Percentiles rank a stretch among this genome's conserved stretches.
These are phyloP conservation scores for Larimichthys polyactis DNA, from an alignment of 2,113 vertebrate genomes.

Conservation along the genomic window DNA sequence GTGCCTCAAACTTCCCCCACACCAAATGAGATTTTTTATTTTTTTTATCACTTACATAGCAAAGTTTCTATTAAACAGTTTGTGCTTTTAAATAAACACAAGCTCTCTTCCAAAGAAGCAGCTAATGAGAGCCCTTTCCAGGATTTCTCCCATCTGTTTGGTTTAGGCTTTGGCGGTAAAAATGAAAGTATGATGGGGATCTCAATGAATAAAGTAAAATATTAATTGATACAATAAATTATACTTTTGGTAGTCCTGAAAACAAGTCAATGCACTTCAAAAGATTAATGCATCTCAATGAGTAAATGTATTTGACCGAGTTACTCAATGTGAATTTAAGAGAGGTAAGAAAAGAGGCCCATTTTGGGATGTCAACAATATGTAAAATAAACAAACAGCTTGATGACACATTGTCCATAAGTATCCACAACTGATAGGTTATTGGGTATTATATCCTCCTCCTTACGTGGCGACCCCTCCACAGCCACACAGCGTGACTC, in stretches of 20 bases:
- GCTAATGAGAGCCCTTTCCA: slow-evolving; percentile 17
- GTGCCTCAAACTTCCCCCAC: neutral
- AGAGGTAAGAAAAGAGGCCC: too few relatives aligned
- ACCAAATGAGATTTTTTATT: slow-evolving; percentile 2
- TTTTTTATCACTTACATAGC: neutral
- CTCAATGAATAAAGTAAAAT: neutral
- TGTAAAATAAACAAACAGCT: neutral
- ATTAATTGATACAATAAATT: neutral
- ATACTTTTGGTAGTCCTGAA: neutral
- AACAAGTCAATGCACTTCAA: neutral
- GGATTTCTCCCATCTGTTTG: neutral
- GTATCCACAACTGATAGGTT: neutral
- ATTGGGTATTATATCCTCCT: neutral
- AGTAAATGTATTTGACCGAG: neutral
- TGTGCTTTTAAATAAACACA: slow-evolving; percentile 42
- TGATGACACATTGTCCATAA: neutral
- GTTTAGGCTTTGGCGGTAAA: slow-evolving; percentile 3
- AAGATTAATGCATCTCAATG: neutral
- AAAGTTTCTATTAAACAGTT: slow-evolving; percentile 31
- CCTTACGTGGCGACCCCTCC: neutral
- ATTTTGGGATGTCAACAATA: too few relatives aligned
- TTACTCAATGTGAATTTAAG: neutral
- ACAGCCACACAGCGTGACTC: neutral
- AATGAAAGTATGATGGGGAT: slow-evolving; percentile 8
- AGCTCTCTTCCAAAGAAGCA: slow-evolving; percentile 7